Evolutionary conservation across 2,113 vertebrate genomes (phyloP).

Genomic region (Dicrurus megarhynchus): DNA sequence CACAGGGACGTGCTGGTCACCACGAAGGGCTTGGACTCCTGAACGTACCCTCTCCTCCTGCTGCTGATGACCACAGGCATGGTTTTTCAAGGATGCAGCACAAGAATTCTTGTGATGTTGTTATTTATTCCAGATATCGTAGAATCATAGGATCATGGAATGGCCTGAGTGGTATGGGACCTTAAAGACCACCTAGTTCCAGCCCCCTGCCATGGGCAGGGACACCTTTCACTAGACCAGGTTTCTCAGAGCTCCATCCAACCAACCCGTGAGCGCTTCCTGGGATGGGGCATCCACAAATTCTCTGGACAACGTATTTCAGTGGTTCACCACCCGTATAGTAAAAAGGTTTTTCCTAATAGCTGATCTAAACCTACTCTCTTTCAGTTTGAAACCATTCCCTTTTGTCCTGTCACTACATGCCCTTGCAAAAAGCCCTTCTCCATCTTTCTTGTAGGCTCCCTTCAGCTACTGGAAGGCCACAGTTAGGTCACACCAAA

Average conservation of each 20-base stretch:
- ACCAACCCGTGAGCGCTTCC: neutral
- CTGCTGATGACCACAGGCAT: rapidly evolving
- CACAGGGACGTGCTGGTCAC: rapidly evolving
- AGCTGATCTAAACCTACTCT: neutral
- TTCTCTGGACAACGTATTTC: neutral
- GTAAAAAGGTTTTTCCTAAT: neutral
- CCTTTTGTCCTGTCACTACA: neutral
- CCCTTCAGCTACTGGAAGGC: neutral
- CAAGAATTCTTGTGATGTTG: neutral
- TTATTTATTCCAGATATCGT: neutral
- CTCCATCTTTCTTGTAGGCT: neutral
- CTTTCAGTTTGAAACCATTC: neutral
- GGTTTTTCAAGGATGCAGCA: rapidly evolving
- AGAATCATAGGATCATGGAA: no score
- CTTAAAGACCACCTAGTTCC: neutral
- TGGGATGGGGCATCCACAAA: neutral
- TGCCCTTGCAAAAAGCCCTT: neutral
- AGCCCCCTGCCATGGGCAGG: neutral
- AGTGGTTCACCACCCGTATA: no score
- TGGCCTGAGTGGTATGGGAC: neutral
- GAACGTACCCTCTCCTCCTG: no score
- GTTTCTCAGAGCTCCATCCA: neutral
- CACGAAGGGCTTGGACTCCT: rapidly evolving
- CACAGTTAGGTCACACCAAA: neutral
- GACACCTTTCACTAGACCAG: neutral